phyloP scores from a whole-genome alignment of 2,113 vertebrate genomes.

The Heterotis niloticus region DNA sequence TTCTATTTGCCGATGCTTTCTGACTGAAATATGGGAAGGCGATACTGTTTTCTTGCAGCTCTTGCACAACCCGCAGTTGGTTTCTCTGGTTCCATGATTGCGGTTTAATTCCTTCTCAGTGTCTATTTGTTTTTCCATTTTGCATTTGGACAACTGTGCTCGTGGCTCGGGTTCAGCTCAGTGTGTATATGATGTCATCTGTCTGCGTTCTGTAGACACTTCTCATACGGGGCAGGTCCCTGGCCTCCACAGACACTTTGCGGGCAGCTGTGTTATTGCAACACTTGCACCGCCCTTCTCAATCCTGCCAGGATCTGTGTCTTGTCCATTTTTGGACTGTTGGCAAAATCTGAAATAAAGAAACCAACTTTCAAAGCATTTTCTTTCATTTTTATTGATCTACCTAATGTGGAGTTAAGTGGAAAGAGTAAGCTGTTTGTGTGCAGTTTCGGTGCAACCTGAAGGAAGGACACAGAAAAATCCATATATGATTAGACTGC shows the following conservation, averaged over 20 bases:
- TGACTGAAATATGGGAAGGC: background rate
- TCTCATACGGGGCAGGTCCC: background rate
- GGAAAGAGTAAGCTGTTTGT: too few species aligned
- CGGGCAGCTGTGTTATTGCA: constrained; percentile 16
- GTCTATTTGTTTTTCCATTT: constrained; percentile 26
- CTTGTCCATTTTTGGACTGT: background rate
- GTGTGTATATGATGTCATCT: constrained; percentile 1
- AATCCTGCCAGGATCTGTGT: background rate
- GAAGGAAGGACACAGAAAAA: too few species aligned
- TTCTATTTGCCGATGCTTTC: background rate
- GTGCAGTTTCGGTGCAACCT: too few species aligned
- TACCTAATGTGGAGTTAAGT: too few species aligned
- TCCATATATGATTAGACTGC: too few species aligned
- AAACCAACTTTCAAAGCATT: too few species aligned
- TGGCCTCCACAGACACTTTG: background rate
- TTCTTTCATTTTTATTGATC: too few species aligned
- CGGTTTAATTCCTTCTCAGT: constrained; percentile 20
- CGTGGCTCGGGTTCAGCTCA: background rate
- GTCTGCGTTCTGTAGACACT: background rate
- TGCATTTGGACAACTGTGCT: constrained; percentile 1
- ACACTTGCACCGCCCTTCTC: background rate
- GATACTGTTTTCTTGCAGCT: background rate
- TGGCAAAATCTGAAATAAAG: too few species aligned
- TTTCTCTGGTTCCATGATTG: constrained; percentile 12
- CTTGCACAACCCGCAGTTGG: background rate